These are phyloP conservation scores for Apamea anceps DNA, from an alignment of 2,888 invertebrate genomes.

Conservation along the genomic window DNA sequence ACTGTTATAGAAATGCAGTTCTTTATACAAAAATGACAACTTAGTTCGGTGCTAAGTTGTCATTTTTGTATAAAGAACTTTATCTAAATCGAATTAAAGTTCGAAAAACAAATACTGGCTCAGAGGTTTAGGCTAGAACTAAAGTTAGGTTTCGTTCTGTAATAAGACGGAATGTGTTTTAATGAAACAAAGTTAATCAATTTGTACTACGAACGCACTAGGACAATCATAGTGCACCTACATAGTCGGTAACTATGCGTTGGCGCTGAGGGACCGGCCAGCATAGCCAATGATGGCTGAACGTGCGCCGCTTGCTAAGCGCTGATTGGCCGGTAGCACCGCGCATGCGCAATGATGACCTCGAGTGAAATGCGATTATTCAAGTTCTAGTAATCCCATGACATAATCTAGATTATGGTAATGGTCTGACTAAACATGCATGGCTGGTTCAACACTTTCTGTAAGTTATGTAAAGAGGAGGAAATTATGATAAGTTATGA, in stretches of 20 bases:
- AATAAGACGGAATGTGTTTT: too few relatives aligned
- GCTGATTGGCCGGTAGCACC: slow-evolving; percentile 68
- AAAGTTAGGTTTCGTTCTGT: too few relatives aligned
- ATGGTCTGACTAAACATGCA: slow-evolving; percentile 46
- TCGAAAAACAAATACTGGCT: too few relatives aligned
- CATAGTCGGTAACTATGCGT: slow-evolving; percentile 82
- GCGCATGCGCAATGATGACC: slow-evolving; percentile 72
- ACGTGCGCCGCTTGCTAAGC: slow-evolving; percentile 80
- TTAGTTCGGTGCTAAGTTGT: too few relatives aligned
- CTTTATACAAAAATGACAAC: too few relatives aligned
- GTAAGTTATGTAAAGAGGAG: background rate
- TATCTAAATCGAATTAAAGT: too few relatives aligned
- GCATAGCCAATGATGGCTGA: slow-evolving; percentile 82
- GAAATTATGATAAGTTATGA: background rate
- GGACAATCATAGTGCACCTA: slow-evolving; percentile 83
- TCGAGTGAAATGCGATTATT: slow-evolving; percentile 83
- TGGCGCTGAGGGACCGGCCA: slow-evolving; percentile 78
- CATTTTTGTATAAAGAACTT: too few relatives aligned
- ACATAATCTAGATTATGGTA: slow-evolving; percentile 86
- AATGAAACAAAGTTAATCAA: slow-evolving; percentile 9
- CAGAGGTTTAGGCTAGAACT: too few relatives aligned
- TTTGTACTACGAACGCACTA: slow-evolving; percentile 45
- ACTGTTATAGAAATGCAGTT: too few relatives aligned
- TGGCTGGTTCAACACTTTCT: slow-evolving; percentile 5
- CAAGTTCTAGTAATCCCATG: slow-evolving; percentile 88